Evolutionary conservation across 2,888 invertebrate species (phyloP).

Genomic region (Sinopyrophorus schimmeli): DNA sequence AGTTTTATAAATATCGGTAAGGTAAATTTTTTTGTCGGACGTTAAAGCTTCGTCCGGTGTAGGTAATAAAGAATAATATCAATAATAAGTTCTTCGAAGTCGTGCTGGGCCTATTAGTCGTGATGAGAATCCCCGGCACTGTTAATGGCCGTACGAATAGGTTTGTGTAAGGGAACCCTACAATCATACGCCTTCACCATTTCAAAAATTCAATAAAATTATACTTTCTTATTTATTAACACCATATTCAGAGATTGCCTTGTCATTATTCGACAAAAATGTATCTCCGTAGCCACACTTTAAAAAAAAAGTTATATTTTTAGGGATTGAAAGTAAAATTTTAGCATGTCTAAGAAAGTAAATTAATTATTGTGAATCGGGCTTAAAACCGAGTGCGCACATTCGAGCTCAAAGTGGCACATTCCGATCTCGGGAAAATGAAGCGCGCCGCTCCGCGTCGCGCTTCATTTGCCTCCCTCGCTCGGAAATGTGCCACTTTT

Average conservation of each 20-base stretch:
- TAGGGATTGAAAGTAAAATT: no score
- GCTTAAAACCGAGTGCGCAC: no score
- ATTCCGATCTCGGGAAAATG: no score
- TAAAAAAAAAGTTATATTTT: no score
- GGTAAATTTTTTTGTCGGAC: slow-evolving; percentile 12
- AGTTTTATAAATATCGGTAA: slow-evolving; percentile 21
- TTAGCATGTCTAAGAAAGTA: no score
- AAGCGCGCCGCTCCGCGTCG: no score
- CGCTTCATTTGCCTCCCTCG: no score
- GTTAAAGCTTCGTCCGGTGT: slow-evolving; percentile 3
- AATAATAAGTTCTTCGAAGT: slow-evolving; percentile 33
- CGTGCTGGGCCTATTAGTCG: slow-evolving; percentile 33
- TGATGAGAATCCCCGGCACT: slow-evolving; percentile 32
- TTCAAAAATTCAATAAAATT: slow-evolving; percentile 36
- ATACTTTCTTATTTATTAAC: slow-evolving; percentile 39
- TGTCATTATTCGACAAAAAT: not conserved
- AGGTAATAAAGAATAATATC: slow-evolving; percentile 29
- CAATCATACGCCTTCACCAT: slow-evolving; percentile 33
- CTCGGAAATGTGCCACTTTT: no score
- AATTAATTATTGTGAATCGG: no score
- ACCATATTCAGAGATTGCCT: slow-evolving; percentile 30
- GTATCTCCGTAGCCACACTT: no score
- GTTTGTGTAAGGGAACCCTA: slow-evolving; percentile 32
- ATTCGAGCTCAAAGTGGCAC: no score
- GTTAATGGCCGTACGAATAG: slow-evolving; percentile 24